phyloP scores from a whole-genome alignment of 2,113 vertebrate species.

The Coturnix japonica region DNA sequence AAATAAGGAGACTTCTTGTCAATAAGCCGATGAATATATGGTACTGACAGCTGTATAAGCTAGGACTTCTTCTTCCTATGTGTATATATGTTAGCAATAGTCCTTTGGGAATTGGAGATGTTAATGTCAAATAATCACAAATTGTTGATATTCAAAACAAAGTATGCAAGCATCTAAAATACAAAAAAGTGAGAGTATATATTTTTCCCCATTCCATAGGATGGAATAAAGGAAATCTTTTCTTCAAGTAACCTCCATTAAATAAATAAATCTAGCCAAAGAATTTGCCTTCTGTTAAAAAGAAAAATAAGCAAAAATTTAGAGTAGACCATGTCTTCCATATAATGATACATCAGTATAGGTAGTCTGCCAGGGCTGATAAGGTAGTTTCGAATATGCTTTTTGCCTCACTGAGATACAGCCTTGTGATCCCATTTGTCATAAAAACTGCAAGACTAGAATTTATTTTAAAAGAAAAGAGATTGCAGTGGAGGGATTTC shows the following conservation, averaged over 20 bases:
- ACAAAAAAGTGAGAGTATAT: background rate
- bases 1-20: background rate
- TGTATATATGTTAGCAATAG: background rate
- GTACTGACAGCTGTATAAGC: background rate
- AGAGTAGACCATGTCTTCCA: background rate
- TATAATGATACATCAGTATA: background rate
- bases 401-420: background rate
- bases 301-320: background rate
- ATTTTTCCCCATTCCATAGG: fast-evolving
- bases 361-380: background rate
- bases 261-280: background rate
- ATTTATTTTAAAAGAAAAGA: background rate
- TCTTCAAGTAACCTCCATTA: background rate
- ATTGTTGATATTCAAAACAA: background rate
- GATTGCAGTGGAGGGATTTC: background rate
- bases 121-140: background rate
- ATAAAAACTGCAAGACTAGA: background rate
- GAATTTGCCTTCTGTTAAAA: background rate
- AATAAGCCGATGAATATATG: background rate
- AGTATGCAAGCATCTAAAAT: background rate
- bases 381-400: background rate
- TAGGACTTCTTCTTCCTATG: background rate
- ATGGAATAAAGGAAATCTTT: background rate
- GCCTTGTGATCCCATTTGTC: background rate
- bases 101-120: background rate